Evolutionary conservation across 2,797 vertebrate genomes (phyloP), one percentile per base, ranked within the genome.

Genomic region (Myotis planiceps): DNA sequence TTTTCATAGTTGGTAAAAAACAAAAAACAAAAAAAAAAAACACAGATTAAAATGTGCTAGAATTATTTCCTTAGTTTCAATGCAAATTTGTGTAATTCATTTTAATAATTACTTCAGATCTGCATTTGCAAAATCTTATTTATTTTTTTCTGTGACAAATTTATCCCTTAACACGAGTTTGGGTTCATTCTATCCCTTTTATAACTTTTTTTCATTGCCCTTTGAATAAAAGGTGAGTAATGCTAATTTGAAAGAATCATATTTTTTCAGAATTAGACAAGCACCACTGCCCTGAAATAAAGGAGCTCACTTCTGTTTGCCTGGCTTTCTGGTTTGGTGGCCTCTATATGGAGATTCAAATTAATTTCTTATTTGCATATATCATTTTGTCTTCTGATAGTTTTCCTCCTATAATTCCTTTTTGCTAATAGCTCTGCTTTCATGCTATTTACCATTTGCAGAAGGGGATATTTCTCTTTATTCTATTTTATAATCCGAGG

Each of bases 61-160:
- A 88, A 92, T 92, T 69, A 81, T 72, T 92, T 91, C 27, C n/a
- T 79, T 92, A 60, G 49, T 91, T 95, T 93, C 75, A n/a, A 65
- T 74, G 68, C 13, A 82, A 85, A 66, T 90, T 88, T 53, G 18
- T 69, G 47, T 58, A 82, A 85, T 47, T 90, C 39, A 82, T 79
- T 95, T 95, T 65, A 79, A 53, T 81, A 95, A 93, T 92, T 91
- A 81, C 37, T 71, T 96, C 37, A 89, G 34, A 47, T 95, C 53
- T 76, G 27, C 65, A 91, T 83, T 96, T 86, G 13, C 8, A 72
- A 82, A 82, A 49, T 75, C 45, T 93, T 93, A 71, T 68, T 89
- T 89, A 74, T 72, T 83, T 83, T 82, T 42, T 63, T 25, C 60
- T 90, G 25, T 45, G 47, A 60, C 34, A 83, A 86, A 89, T 58